phyloP scores from a whole-genome alignment of 2,888 invertebrate species.

The Actias luna region DNA sequence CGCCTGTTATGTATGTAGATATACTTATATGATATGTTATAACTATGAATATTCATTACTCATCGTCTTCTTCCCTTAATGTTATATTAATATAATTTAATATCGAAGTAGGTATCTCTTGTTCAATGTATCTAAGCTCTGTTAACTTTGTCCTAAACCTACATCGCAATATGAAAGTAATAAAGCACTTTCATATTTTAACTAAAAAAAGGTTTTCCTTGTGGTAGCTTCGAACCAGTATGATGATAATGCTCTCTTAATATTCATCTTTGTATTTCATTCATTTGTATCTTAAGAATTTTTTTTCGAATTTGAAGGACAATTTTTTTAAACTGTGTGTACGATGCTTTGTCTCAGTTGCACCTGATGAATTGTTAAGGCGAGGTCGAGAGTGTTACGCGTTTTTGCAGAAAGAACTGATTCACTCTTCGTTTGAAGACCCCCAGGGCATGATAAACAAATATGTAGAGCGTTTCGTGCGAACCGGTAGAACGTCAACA shows the following conservation, averaged over 20 bases:
- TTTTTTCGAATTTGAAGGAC: not conserved
- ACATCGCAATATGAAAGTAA: constrained; percentile 4
- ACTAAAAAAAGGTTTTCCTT: not conserved
- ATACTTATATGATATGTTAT: too few species aligned
- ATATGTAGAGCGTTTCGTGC: too few species aligned
- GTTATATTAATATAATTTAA: not conserved
- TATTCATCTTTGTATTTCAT: not conserved
- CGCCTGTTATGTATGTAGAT: too few species aligned
- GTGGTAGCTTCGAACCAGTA: not conserved
- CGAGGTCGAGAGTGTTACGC: too few species aligned
- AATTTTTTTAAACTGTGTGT: not conserved
- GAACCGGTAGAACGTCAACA: too few species aligned
- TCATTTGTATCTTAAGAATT: not conserved
- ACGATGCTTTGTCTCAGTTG: too few species aligned
- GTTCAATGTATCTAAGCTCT: constrained; percentile 4
- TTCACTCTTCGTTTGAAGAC: too few species aligned
- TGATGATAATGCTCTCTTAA: not conserved
- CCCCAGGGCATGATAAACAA: too few species aligned
- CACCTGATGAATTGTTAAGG: too few species aligned
- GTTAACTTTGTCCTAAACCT: constrained; percentile 6
- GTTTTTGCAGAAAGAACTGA: too few species aligned
- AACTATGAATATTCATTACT: too few species aligned
- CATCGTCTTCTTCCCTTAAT: not conserved
- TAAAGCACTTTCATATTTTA: not conserved
- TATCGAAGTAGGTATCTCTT: not conserved